Evolutionary conservation across 1,140 invertebrate species (phyloP), one percentile per base, ranked within the genome.

Genomic region (Laodelphax striatellus): DNA sequence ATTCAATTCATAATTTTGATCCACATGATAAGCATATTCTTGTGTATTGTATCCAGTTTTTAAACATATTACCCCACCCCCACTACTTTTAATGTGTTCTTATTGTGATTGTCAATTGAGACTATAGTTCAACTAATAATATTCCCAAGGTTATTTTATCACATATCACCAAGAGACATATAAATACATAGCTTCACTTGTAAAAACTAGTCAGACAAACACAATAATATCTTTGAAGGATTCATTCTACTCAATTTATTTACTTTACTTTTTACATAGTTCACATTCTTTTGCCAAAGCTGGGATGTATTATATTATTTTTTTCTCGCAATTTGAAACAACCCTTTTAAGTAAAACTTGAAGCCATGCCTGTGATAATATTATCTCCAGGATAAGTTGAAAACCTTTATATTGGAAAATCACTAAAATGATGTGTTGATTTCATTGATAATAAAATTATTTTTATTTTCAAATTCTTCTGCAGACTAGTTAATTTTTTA

Each of bases 361-460:
- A 58, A 42, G 50, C 57, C 57, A 58, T 11, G 57, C 57, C 42
- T 58, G 57, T 58, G 57, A 58, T 58, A 58, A 28, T 58, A 58
- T 42, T 44, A 46, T 58, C 57, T 42, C 46, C 57, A 58, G 57
- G 57, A 58, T 58, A 46, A 19, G 57, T 58, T 58, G 42, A 46
- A n/a, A n/a, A 58, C 42, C 19, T 58, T 58, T 24, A 38, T 38
- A 38, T 38, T 38, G 10, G 10, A 38, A 38, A 38, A 38, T 2
- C 10, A 38, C 34, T 38, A 9, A 38, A 38, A 38, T 38, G 4
- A 38, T 38, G 42, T 58, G 42, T 58, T 58, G 50, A n/a, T 17
- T 58, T n/a, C n/a, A n/a, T n/a, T n/a, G n/a, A n/a, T n/a, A n/a
- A n/a, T n/a, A n/a, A n/a, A n/a, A 46, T 58, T 56, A 38, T 41